Evolutionary conservation across 2,113 vertebrate species (phyloP).

Genomic region (Sigmodon hispidus): DNA sequence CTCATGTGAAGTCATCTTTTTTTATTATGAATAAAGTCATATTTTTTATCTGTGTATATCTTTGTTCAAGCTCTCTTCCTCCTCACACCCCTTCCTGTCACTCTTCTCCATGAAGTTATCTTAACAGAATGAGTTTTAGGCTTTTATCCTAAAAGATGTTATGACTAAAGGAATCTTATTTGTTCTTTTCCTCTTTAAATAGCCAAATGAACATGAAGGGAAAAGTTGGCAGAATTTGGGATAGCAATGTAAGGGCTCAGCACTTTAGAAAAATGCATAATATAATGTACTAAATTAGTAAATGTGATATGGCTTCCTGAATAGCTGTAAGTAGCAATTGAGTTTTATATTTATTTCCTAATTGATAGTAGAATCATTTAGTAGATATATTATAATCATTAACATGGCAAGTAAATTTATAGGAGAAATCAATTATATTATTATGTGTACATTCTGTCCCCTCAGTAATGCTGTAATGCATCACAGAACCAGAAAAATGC

Average conservation of each 20-base stretch:
- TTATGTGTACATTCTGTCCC: slow-evolving; percentile 69
- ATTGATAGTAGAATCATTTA: slow-evolving; percentile 70
- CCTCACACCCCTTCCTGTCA: too few relatives aligned
- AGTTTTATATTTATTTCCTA: slow-evolving; percentile 77
- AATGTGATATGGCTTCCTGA: slow-evolving; percentile 76
- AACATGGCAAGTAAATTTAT: slow-evolving; percentile 71
- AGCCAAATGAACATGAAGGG: slow-evolving; percentile 57
- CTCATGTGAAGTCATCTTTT: neutral
- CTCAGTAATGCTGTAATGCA: slow-evolving; percentile 67
- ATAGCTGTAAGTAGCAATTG: slow-evolving; percentile 37
- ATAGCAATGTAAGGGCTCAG: slow-evolving; percentile 63
- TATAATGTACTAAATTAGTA: slow-evolving; percentile 62
- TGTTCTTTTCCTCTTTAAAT: slow-evolving; percentile 60
- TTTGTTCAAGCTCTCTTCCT: too few relatives aligned
- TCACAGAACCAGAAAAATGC: slow-evolving; percentile 77
- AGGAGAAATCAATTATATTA: slow-evolving; percentile 83
- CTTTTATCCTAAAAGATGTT: neutral
- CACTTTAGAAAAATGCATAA: slow-evolving; percentile 74
- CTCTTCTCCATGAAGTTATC: too few relatives aligned
- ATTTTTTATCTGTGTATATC: too few relatives aligned
- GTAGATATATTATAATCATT: slow-evolving; percentile 42
- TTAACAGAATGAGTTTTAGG: neutral
- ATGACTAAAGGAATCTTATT: neutral
- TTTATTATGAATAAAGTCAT: too few relatives aligned
- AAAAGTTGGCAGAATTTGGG: slow-evolving; percentile 56